Percentiles rank a stretch among this genome's conserved stretches.
Conservation (phyloP, 1,140 invertebrate genomes). For the Pissodes strobi region DNA sequence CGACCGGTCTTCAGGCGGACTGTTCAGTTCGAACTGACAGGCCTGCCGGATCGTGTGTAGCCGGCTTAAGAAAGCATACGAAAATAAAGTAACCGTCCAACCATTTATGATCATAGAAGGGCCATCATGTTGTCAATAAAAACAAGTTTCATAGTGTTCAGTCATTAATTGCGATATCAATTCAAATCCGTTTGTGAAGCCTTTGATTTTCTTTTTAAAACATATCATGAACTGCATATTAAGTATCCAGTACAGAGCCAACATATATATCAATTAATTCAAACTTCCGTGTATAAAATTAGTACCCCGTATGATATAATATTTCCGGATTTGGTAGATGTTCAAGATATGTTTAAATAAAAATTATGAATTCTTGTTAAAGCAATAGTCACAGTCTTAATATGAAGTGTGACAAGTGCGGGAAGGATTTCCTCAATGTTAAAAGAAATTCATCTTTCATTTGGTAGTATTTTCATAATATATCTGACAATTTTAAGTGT, state of each 20-base stretch:
- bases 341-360: conserved; percentile 1
- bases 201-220: conserved; percentile 12
- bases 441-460: background rate
- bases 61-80: too few species aligned
- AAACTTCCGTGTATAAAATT: conserved; percentile 4
- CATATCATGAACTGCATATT: background rate
- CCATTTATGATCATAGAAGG: too few species aligned
- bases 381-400: too few species aligned
- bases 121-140: too few species aligned
- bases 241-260: background rate
- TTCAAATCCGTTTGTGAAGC: background rate
- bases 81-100: too few species aligned
- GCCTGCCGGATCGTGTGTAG: too few species aligned
- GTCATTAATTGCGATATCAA: conserved; percentile 1
- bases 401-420: background rate
- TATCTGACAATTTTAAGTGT: background rate
- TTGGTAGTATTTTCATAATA: background rate
- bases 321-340: background rate
- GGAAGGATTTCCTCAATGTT: background rate
- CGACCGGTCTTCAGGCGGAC: too few species aligned
- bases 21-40: too few species aligned
- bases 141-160: background rate
- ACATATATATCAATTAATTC: conserved; percentile 9
- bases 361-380: too few species aligned
- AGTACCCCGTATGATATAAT: background rate